Base-by-base conservation (phyloP, 2,797 vertebrate genomes). In the Malurus splendens region DNA sequence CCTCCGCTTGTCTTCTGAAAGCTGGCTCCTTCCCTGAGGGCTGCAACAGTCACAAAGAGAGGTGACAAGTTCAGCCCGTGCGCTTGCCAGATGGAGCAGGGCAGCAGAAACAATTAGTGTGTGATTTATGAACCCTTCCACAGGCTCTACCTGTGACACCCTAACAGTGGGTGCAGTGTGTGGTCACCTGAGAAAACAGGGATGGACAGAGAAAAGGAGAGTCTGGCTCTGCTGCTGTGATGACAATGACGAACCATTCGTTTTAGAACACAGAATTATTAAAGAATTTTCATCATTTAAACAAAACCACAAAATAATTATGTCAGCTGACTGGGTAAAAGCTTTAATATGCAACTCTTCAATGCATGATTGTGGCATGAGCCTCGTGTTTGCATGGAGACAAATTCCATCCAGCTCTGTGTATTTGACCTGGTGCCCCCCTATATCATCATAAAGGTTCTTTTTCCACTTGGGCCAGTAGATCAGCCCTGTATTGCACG, bases 1-100 rank as follows among this genome's bases (percentile, higher is more conserved):
- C 80, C 74, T 90, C 42, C 74, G 90, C 48, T 92, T 82, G 16
- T 96, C 95, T 48, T 96, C 95, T 1, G 33, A 54, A 12, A 18
- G 48, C 38, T 41, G 88, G 47, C 56, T 86, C 76, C 86, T 91
- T 60, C 80, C 92, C 75, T 92, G 94, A 6, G 87, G 56, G 60
- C 92, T 96, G 65, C 20, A 94, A 86, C 51, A 56, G 67, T 55
- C 68, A 79, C 74, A 90, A 65, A 81, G 25, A 72, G 70, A 45
- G 47, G 73, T 55, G 70, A 79, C n/a, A 39, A 25, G 41, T 59
- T 85, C 59, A 73, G 48, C n/a, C 47, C 20, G 0, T 6, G 10
- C 7, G 0, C 36, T 56, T 62, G 36, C 64, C 7, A 32, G 36
- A 18, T 39, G 50, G 30, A 19, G 28, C 27, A 55, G 54, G n/a